These are phyloP conservation scores for Parapsyche elsis DNA, from an alignment of 1,140 invertebrate species.

Conservation along the genomic window DNA sequence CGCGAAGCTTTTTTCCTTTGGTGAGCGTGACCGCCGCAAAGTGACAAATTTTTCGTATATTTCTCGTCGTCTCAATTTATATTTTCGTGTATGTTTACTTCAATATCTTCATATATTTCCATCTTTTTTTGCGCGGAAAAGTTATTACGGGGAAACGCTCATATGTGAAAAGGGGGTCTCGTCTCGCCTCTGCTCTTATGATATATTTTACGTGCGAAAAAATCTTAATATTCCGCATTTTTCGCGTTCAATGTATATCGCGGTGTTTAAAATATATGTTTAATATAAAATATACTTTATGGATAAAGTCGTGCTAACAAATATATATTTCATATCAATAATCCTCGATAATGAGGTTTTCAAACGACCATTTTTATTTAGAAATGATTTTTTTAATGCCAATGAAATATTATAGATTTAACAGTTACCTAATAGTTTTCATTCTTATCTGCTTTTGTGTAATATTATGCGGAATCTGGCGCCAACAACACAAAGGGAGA, in stretches of 20 bases:
- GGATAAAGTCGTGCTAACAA: too few species aligned
- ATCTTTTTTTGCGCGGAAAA: slow-evolving; percentile 8
- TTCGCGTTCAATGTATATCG: not conserved
- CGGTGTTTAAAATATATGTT: too few species aligned
- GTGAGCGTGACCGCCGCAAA: not conserved
- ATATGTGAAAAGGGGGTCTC: slow-evolving; percentile 14
- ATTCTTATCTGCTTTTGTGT: too few species aligned
- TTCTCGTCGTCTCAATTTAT: slow-evolving; percentile 12
- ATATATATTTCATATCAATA: too few species aligned
- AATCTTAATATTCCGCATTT: not conserved
- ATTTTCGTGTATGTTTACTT: slow-evolving; percentile 20
- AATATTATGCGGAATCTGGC: too few species aligned
- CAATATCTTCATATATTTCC: slow-evolving; percentile 1
- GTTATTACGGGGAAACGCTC: slow-evolving; percentile 13
- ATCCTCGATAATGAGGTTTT: too few species aligned
- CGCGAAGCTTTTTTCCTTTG: not conserved
- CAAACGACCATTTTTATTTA: too few species aligned
- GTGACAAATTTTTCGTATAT: slow-evolving; percentile 12
- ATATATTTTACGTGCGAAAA: slow-evolving; percentile 15
- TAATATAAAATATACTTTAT: too few species aligned
- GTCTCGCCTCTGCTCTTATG: not conserved
- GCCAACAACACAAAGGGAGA: too few species aligned
- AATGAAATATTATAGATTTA: too few species aligned
- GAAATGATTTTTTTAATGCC: too few species aligned
- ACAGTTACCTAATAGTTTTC: too few species aligned